Conservation (phyloP, 2,113 vertebrate genomes). For the Rattus norvegicus region GRCr8 NC_086033.1:81218001-81218500, state of each 20-base stretch:
- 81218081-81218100: slow-evolving; percentile 96
- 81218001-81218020: slow-evolving; percentile 93
- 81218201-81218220: slow-evolving; percentile 98
- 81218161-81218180: slow-evolving; percentile 99
- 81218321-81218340: slow-evolving; percentile 99
- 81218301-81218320: slow-evolving; percentile 99
- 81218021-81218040: slow-evolving; percentile 98
- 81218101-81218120: slow-evolving; percentile 99
- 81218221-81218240: slow-evolving; percentile 93
- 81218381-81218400: slow-evolving; percentile 96
- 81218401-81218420: slow-evolving; percentile 91
- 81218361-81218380: slow-evolving; percentile 99
- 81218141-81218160: slow-evolving; percentile 99
- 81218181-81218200: slow-evolving; percentile 99
- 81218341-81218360: slow-evolving; percentile 99
- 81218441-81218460: slow-evolving; percentile 87
- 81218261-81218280: slow-evolving; percentile 95
- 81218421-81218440: slow-evolving; percentile 88
- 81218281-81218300: slow-evolving; percentile 91
- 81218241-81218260: slow-evolving; percentile 96
- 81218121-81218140: slow-evolving; percentile 99
- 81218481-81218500: slow-evolving; percentile 79
- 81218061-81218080: slow-evolving; percentile 89
- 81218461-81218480: slow-evolving; percentile 81
- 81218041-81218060: slow-evolving; percentile 95